These are phyloP conservation scores for Dermochelys coriacea DNA, from an alignment of 2,797 vertebrate genomes.

Conservation along the genomic window DNA sequence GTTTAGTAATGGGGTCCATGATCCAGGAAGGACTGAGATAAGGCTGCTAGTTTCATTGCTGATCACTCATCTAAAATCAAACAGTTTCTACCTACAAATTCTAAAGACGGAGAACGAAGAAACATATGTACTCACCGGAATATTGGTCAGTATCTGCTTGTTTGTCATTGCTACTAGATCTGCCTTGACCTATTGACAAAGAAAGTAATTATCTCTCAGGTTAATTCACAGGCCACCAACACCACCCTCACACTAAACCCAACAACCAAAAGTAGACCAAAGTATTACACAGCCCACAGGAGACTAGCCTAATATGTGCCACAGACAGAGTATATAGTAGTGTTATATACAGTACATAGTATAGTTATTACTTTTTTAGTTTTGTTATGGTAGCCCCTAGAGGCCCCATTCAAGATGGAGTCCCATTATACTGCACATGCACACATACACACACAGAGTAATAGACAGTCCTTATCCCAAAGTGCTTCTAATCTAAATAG, in stretches of 20 bases:
- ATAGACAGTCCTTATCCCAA: neutral
- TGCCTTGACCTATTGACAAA: constrained; percentile 32
- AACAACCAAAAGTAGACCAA: neutral
- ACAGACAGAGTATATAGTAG: neutral
- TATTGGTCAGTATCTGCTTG: constrained; percentile 37
- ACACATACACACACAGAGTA: neutral
- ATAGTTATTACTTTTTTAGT: neutral
- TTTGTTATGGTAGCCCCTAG: neutral
- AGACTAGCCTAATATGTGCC: neutral
- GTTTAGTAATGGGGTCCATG: neutral
- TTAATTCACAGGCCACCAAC: neutral
- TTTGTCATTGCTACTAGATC: neutral
- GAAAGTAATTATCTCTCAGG: constrained; percentile 25
- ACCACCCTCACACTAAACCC: neutral
- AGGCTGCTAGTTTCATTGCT: neutral
- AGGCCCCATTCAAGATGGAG: neutral
- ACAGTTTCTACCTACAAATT: neutral
- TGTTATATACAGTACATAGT: neutral
- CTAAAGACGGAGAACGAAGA: neutral
- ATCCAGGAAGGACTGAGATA: constrained; percentile 25
- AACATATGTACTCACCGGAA: constrained; percentile 76
- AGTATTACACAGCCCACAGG: neutral
- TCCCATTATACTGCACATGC: neutral
- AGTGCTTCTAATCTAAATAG: neutral
- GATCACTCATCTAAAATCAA: neutral